Base-by-base conservation (phyloP, 2,888 invertebrate genomes). In the Ditylenchus weischeri region DNA sequence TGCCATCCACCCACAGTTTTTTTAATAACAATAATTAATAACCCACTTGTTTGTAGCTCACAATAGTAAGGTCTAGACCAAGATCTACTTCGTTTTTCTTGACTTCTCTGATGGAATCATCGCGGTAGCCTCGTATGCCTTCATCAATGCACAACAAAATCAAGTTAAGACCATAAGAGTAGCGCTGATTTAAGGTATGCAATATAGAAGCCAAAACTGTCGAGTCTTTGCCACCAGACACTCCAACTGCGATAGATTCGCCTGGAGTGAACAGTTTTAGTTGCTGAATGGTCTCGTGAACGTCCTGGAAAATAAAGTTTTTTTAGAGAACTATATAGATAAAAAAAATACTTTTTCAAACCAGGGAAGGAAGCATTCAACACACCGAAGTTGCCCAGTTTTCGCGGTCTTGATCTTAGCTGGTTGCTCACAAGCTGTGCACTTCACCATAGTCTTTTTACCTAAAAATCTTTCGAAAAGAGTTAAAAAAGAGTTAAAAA, bases 131-230 rank as follows among this genome's bases (percentile, higher is more conserved):
- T 48, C 21, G 93, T 73, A 98, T 98, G 66, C 98, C 86, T 74
- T 98, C 98, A 84, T 99, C 98, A 73, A 99, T 93, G 0, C 96
- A 98, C 50, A 99, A 86, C 38, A 99, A 86, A 76, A 91, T 88
- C 50, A 99, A 86, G 66, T 94, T 88, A 18, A 99, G 85, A 0
- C 91, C 92, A 86, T 98, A 99, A 72, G 91, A 86, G 84, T 95
- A 89, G 60, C 90, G 88, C 78, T 92, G 89, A 84, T 99, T 98
- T 15, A 99, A 86, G 2, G 90, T 86, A 85, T 95, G 94, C 79
- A 79, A 59, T 15, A 68, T 62, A 36, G 73, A 62, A 10, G 96
- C 96, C 65, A 99, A 86, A 19, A 98, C 98, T 3, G 98, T 99
- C 0, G 96, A 98, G 84, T 99, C 98, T 65, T 83, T 84, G 51